phyloP scores from a whole-genome alignment of 2,113 vertebrate genomes.

The Telmatochromis sp. region DNA sequence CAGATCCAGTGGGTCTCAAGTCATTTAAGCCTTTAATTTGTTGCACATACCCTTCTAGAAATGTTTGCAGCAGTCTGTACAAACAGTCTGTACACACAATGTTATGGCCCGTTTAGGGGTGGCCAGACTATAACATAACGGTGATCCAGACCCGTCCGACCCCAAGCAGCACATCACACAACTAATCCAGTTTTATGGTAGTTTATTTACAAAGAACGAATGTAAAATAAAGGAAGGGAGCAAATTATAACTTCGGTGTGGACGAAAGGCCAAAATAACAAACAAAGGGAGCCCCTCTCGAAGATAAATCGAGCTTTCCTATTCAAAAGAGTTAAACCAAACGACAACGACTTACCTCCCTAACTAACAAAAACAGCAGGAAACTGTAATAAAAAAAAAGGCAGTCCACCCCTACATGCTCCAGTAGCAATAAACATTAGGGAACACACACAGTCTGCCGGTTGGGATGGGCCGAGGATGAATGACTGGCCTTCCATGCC shows the following conservation, averaged over 20 bases:
- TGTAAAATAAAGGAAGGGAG: neutral
- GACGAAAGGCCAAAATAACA: neutral
- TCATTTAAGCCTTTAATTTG: neutral
- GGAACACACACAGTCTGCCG: too few species aligned
- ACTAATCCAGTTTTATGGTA: neutral
- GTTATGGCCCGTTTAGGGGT: neutral
- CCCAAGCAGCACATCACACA: neutral
- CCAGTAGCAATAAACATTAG: too few species aligned
- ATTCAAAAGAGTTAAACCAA: neutral
- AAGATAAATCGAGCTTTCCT: neutral
- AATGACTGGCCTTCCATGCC: too few species aligned
- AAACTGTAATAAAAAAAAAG: too few species aligned
- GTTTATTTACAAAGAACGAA: neutral
- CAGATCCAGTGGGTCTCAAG: neutral
- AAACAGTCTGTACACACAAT: neutral
- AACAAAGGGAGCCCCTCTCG: neutral
- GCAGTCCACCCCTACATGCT: too few species aligned
- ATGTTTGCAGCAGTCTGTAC: neutral
- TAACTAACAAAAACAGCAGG: too few species aligned
- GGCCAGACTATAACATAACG: neutral
- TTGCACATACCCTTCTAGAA: neutral
- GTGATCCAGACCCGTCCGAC: neutral
- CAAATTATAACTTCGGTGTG: neutral
- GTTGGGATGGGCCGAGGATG: neutral
- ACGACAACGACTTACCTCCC: too few species aligned